phyloP scores from a whole-genome alignment of 2,888 invertebrate genomes.

The Lapara coniferarum region DNA sequence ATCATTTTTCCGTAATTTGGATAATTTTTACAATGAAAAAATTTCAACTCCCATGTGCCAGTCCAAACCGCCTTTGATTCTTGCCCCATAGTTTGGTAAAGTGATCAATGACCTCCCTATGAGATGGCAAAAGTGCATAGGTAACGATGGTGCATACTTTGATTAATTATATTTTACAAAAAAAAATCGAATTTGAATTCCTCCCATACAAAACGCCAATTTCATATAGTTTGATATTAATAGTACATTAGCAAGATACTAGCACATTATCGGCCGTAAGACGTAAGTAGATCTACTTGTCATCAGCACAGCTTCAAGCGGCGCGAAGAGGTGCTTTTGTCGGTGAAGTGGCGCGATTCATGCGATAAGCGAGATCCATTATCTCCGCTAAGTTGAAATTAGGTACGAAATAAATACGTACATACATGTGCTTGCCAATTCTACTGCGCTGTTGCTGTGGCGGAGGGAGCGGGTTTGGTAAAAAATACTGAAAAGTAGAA shows the following conservation, averaged over 20 bases:
- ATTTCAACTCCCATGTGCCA: no score
- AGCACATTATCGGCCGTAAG: background rate
- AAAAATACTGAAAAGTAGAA: constrained; percentile 8
- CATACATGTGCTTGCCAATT: constrained; percentile 4
- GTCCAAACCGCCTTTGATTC: no score
- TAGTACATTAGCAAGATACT: background rate
- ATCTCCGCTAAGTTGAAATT: background rate
- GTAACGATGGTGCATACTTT: no score
- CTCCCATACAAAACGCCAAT: no score
- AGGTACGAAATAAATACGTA: background rate
- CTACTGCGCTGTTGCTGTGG: constrained; percentile 10
- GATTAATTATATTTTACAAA: no score
- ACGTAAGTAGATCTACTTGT: background rate
- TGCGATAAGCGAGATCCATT: background rate
- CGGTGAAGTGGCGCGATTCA: background rate
- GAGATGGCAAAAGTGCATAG: no score
- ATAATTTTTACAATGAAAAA: no score
- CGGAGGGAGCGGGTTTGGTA: background rate
- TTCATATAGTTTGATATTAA: no score
- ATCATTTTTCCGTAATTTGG: no score
- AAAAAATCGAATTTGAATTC: no score
- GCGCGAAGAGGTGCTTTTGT: background rate
- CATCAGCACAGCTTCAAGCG: background rate
- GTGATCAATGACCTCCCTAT: no score
- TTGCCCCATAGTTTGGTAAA: no score